Percentiles rank a stretch among this genome's conserved stretches.
These are phyloP conservation scores for Nasonovia ribisnigri DNA, from an alignment of 2,888 invertebrate genomes.

Conservation along the genomic window DNA sequence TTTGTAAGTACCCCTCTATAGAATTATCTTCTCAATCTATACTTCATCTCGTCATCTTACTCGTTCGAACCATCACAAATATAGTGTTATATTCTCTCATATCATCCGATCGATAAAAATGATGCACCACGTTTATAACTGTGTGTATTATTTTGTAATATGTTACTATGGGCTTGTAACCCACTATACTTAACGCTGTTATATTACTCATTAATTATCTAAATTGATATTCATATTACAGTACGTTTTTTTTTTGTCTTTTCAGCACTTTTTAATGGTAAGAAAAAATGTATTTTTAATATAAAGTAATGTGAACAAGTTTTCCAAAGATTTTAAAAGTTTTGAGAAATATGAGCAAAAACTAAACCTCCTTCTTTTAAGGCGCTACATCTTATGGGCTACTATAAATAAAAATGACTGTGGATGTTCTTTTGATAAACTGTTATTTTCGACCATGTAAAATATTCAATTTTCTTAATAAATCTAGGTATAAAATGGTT, in stretches of 20 bases:
- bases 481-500: neutral
- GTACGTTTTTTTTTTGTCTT: neutral
- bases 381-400: neutral
- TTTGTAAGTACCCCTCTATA: neutral
- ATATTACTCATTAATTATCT: neutral
- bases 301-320: constrained; percentile 24
- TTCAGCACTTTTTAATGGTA: neutral
- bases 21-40: neutral
- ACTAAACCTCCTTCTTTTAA: constrained; percentile 1
- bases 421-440: constrained; percentile 13
- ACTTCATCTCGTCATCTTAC: neutral
- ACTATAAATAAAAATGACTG: neutral
- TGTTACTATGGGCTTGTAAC: neutral
- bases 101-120: neutral
- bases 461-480: constrained; percentile 21
- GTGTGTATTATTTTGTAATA: neutral
- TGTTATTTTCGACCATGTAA: constrained; percentile 12
- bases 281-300: neutral
- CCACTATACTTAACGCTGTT: neutral
- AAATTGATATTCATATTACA: neutral
- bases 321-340: constrained; percentile 31
- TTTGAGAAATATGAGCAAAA: constrained; percentile 3
- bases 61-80: neutral
- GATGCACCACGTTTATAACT: neutral
- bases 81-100: neutral